Base-by-base conservation (phyloP, 2,113 vertebrate genomes). In the Lethenteron camtschaticum region DNA sequence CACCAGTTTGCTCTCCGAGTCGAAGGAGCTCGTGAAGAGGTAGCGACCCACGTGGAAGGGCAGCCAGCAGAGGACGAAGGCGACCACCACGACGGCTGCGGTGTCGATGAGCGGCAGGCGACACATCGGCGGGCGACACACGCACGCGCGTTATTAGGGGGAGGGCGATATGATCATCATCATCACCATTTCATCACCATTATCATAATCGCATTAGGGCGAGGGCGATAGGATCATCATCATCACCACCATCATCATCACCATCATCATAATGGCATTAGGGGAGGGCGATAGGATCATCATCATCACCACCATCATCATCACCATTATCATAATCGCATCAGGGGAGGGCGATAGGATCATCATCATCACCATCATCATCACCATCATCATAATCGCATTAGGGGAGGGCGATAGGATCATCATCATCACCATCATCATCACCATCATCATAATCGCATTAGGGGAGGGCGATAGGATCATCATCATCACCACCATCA, bases 41-140 rank as follows among this genome's bases (percentile, higher is more conserved):
- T 79, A 83, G 57, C 83, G 81, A 13, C 81, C 82, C n/a, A 83
- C 77, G 2, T 85, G 81, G 74, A 83, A 84, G 2, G 83, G 83
- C 71, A 85, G 76, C 83, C 83, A 85, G 72, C 83, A 85, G 56
- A 83, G 74, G 56, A 84, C 74, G 57, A 85, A 85, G 2, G 78
- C 83, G 75, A 83, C 69, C 70, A 85, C 81, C 3, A 85, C 83
- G 73, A 84, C 80, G 20, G 79, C 83, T 84, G 71, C 60, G 20
- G 9, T 6, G 41, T 41, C 41, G 1, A 41, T 41, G 4, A 41
- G 41, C 41, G 41, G 41, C 41, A 41, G 4, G 41, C 41, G 5
- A 41, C 41, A 41, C 41, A 24, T 24, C 20, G 20, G 20, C 20
- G 3, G 20, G 41, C 41, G 41, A 6, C 41, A 41, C 41, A 41